Evolutionary conservation across 2,888 invertebrate genomes (phyloP).

Genomic region (Sphinx pinastri): DNA sequence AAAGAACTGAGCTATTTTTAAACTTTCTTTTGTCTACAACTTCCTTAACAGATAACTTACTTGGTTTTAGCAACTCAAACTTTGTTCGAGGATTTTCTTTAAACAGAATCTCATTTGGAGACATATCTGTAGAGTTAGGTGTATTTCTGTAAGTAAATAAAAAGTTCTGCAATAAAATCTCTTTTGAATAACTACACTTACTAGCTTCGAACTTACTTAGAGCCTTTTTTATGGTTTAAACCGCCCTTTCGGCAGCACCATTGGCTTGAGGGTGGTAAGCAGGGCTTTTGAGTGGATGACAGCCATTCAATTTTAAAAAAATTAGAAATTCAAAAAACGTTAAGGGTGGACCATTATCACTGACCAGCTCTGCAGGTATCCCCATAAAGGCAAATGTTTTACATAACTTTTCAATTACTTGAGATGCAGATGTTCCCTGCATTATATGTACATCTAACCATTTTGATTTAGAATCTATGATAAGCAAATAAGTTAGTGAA

Average conservation of each 20-base stretch:
- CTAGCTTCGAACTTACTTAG: not conserved
- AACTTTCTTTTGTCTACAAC: not conserved
- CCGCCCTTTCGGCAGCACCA: not conserved
- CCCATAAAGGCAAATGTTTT: conserved; percentile 30
- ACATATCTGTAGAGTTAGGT: conserved; percentile 23
- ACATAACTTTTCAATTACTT: conserved; percentile 32
- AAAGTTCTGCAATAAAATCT: conserved; percentile 17
- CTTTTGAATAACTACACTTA: conserved; percentile 14
- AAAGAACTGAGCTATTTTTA: not conserved
- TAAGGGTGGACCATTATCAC: not conserved
- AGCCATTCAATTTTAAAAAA: not conserved
- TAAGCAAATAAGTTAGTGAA: conserved; percentile 16
- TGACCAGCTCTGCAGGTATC: conserved; percentile 18
- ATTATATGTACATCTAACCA: conserved; percentile 30
- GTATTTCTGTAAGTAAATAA: conserved; percentile 27
- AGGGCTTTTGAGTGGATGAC: not conserved
- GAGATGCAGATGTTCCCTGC: conserved; percentile 26
- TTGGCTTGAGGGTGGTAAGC: not conserved
- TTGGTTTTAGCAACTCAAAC: not conserved
- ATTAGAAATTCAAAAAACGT: not conserved
- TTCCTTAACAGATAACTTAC: not conserved
- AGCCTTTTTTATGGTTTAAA: not conserved
- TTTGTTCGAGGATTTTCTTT: not conserved
- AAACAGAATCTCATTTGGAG: conserved; percentile 16
- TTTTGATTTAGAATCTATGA: conserved; percentile 29